Evolutionary conservation across 2,113 vertebrate genomes (phyloP), one percentile per base, ranked within the genome.

Genomic region (Gadus chalcogrammus): DNA sequence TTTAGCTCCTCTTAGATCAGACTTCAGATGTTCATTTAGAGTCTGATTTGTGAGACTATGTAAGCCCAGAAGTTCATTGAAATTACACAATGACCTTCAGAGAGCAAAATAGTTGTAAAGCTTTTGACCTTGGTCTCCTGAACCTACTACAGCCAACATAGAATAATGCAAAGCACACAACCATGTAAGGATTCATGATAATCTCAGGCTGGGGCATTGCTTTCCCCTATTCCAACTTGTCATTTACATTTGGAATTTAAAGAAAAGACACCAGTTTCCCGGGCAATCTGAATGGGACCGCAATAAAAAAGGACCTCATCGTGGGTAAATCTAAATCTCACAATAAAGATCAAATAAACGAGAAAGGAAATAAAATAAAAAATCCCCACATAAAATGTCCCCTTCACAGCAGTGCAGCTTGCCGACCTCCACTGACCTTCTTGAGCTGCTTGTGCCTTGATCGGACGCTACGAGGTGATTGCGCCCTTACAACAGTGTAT

Each of bases 91-190:
- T 48, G 42, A 48, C 42, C 42, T 48, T 48, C 42, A 48, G 6
- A 7, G 12, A 48, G 42, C 42, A 48, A 48, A 13, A 48, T 48
- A 48, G 42, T 48, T 48, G 8, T 48, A 48, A 48, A 9, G 42
- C 42, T 13, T 13, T 48, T 9, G 11, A 48, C 42, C 42, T 48
- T 48, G 42, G 42, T 48, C 42, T 48, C 42, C 42, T 48, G 42
- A 48, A 12, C 42, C 42, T 12, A 11, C 12, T 48, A 48, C 8
- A 12, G 42, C 42, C 42, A 13, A 48, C 42, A 79, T 67, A 78
- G 64, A 75, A 78, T 83, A 77, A 73, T 80, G 75, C 83, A 79
- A 70, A 65, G 66, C 72, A 65, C 69, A 66, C 62, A 59, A 68
- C 77, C 65, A 62, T 69, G 48, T 72, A 77, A 68, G 72, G 16